Conservation (phyloP, 2,888 invertebrate genomes). For the Cabera pusaria region DNA sequence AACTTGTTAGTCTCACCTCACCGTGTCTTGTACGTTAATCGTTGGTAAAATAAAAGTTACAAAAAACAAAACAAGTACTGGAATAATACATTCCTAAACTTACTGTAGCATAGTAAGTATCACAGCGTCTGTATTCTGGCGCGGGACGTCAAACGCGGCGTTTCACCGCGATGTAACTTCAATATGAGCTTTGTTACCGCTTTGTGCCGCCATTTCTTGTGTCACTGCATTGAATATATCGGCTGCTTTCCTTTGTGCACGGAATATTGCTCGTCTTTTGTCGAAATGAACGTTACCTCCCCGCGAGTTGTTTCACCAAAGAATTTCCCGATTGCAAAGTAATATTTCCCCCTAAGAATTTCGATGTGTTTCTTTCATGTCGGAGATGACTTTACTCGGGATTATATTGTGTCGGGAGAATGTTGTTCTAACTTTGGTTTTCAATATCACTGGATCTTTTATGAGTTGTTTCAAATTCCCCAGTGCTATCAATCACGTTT, state of each 20-base stretch:
- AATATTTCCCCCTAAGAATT: slow-evolving; percentile 82
- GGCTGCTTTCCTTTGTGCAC: slow-evolving; percentile 80
- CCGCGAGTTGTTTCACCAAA: slow-evolving; percentile 79
- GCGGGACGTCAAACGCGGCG: slow-evolving; percentile 9
- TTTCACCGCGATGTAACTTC: slow-evolving; percentile 59
- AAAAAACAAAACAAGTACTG: no score
- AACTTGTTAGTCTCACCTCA: no score
- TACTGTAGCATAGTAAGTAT: slow-evolving; percentile 7
- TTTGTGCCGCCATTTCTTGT: slow-evolving; percentile 79
- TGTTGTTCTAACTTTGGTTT: slow-evolving; percentile 60
- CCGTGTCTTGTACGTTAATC: no score
- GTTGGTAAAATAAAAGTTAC: no score
- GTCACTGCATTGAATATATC: slow-evolving; percentile 84
- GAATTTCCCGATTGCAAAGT: slow-evolving; percentile 82
- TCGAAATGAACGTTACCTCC: slow-evolving; percentile 80
- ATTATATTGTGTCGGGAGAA: slow-evolving; percentile 71
- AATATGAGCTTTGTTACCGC: slow-evolving; percentile 81
- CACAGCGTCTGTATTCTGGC: slow-evolving; percentile 9
- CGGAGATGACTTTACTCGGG: slow-evolving; percentile 75
- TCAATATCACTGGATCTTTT: slow-evolving; percentile 51
- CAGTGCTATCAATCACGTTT: slow-evolving; percentile 41
- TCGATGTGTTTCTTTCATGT: slow-evolving; percentile 80
- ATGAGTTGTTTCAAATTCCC: slow-evolving; percentile 37
- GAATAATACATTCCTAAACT: slow-evolving; percentile 1
- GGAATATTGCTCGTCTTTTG: slow-evolving; percentile 82